A percentile compares a stretch with the other conserved stretches of the same genome.
phyloP scores from a whole-genome alignment of 2,113 vertebrate genomes.

The Ondatra zibethicus region DNA sequence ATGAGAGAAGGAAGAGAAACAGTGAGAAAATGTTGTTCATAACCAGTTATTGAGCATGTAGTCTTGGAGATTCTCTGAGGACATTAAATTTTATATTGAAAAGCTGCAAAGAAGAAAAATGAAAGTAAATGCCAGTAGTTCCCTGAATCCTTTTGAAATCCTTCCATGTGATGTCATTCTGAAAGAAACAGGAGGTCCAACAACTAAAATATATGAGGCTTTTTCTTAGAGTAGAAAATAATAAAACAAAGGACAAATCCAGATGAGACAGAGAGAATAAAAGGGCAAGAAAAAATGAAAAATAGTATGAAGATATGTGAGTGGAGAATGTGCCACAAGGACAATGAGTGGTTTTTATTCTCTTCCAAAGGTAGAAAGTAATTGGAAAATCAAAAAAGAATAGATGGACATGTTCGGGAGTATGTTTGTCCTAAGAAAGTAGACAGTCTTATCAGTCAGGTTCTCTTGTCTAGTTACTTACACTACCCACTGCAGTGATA shows the following conservation, averaged over 20 bases:
- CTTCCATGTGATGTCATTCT: conserved; percentile 25
- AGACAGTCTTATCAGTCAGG: not conserved
- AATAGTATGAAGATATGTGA: not conserved
- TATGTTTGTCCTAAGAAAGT: not conserved
- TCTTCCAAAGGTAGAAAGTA: not conserved
- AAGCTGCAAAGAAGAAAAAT: not conserved
- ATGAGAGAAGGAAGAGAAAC: not conserved
- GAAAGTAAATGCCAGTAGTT: not conserved
- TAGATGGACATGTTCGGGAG: not conserved
- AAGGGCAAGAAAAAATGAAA: not conserved
- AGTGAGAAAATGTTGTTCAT: not conserved
- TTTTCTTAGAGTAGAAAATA: conserved; percentile 5
- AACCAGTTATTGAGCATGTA: not conserved
- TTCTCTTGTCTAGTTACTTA: not conserved
- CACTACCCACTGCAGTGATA: not conserved
- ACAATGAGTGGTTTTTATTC: not conserved
- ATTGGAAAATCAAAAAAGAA: not conserved
- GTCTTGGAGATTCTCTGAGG: not conserved
- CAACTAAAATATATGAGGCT: conserved; percentile 30
- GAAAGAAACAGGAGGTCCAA: not conserved
- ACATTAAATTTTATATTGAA: conserved; percentile 36
- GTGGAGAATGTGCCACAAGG: not conserved
- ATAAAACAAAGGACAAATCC: conserved; percentile 27
- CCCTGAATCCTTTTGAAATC: not conserved
- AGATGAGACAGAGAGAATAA: not conserved